A percentile compares a stretch with the other conserved stretches of the same genome.
These are phyloP conservation scores for Artibeus jamaicensis DNA, from an alignment of 2,797 vertebrate species.

Conservation along the genomic window DNA sequence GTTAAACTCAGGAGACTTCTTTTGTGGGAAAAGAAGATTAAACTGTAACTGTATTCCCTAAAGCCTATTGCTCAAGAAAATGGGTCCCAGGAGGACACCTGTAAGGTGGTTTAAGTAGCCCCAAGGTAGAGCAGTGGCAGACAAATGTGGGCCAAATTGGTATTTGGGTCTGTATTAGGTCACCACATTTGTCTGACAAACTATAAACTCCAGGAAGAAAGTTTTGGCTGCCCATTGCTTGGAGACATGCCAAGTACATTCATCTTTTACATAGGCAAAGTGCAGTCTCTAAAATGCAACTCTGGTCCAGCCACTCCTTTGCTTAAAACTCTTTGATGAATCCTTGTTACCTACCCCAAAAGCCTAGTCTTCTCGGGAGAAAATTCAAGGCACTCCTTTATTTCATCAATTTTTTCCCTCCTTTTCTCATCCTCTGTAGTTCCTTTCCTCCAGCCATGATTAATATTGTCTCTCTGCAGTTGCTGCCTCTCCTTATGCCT, in stretches of 20 bases:
- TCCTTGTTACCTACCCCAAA: neutral
- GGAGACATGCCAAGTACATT: neutral
- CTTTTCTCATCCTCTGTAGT: neutral
- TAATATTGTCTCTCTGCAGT: neutral
- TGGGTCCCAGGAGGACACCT: neutral
- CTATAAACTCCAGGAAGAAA: neutral
- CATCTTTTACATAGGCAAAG: neutral
- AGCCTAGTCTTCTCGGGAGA: neutral
- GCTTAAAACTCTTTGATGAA: neutral
- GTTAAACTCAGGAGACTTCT: constrained; percentile 14
- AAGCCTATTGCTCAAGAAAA: neutral
- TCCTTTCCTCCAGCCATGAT: neutral
- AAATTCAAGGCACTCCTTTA: neutral
- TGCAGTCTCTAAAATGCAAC: neutral
- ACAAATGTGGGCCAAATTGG: neutral
- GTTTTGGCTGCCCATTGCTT: neutral
- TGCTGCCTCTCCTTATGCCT: neutral
- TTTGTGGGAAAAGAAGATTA: constrained; percentile 10
- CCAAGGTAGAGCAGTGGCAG: neutral
- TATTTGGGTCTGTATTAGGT: neutral
- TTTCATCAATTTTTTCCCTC: neutral
- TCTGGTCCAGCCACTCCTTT: neutral
- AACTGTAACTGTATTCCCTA: neutral
- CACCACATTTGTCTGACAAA: neutral
- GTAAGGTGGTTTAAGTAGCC: neutral